Base-by-base conservation (phyloP, 2,888 invertebrate genomes). In the Volucella inanis region DNA sequence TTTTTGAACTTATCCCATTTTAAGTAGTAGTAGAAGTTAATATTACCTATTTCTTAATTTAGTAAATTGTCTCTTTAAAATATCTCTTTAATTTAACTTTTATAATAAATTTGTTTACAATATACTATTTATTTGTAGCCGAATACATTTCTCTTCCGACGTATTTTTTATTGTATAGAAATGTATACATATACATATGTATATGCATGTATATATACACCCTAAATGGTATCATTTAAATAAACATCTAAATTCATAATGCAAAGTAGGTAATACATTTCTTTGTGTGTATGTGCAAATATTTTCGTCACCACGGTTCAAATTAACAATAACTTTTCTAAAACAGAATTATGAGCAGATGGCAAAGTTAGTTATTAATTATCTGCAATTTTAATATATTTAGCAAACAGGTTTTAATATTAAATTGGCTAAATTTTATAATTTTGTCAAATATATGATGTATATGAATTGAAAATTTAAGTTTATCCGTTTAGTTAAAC, bases 21-120 rank as follows among this genome's bases (percentile, higher is more conserved):
- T 87, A 88, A 83, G 87, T 88, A 88, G 83, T 88, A 87, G 82
- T 83, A 77, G 87, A 87, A 87, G 87, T 83, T 88, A 82, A 87
- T 89, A 88, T 87, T 82, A 88, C 83, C 88, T 88, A 88, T 89
- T 87, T 88, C 87, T 88, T 88, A 88, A 88, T 89, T 90, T 88
- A 85, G 87, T 82, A 84, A 84, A 84, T 87, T 87, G 88, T 87
- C 83, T 87, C 59, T 88, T 88, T 87, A 88, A 85, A 83, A 81
- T 87, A 87, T 87, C 87, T 89, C 88, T 81, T 87, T 84, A 61
- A 88, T 87, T 88, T 88, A 78, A 88, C 88, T 88, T 87, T 78
- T 85, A 81, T 87, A 75, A 78, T 70, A 70, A 77, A 83, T 72
- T 62, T 83, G 74, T 82, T 70, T 87, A 87, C 87, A 88, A 87